Evolutionary conservation across 2,113 vertebrate genomes (phyloP).

Genomic region (Siniperca chuatsi): DNA sequence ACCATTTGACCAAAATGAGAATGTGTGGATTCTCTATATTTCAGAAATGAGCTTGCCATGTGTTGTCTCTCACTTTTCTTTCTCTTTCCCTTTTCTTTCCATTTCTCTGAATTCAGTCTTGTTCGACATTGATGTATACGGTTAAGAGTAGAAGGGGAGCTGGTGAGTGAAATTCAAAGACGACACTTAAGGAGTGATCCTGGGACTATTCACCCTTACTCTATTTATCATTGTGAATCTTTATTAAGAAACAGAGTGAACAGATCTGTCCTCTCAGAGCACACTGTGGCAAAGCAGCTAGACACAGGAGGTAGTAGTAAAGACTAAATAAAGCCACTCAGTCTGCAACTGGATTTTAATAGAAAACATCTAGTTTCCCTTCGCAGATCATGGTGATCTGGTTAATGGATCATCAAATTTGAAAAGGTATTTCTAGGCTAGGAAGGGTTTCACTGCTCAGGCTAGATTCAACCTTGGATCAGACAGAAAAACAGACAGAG

Average conservation of each 20-base stretch:
- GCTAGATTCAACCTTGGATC: constrained; percentile 1
- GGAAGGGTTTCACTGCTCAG: neutral
- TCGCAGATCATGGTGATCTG: constrained; percentile 12
- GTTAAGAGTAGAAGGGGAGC: neutral
- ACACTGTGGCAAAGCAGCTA: neutral
- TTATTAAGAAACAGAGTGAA: neutral
- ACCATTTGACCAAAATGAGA: neutral
- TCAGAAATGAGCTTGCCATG: neutral
- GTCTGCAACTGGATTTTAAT: constrained; percentile 15
- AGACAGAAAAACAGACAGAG: neutral
- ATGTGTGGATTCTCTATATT: neutral
- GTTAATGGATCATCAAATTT: constrained; percentile 29
- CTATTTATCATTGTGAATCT: constrained; percentile 32
- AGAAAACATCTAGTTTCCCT: constrained; percentile 13
- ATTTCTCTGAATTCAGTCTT: constrained; percentile 2
- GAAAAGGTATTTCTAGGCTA: constrained; percentile 24
- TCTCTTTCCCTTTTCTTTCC: neutral
- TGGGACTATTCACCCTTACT: neutral
- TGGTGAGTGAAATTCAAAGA: constrained; percentile 15
- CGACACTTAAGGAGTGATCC: constrained; percentile 6
- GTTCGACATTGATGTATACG: constrained; percentile 15
- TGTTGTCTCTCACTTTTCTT: neutral
- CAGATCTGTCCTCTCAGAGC: neutral
- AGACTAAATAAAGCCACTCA: constrained; percentile 17
- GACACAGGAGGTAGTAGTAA: constrained; percentile 8